Percentiles rank a stretch among this genome's conserved stretches.
phyloP scores from a whole-genome alignment of 2,888 invertebrate genomes.

The Proisotoma minuta region DNA sequence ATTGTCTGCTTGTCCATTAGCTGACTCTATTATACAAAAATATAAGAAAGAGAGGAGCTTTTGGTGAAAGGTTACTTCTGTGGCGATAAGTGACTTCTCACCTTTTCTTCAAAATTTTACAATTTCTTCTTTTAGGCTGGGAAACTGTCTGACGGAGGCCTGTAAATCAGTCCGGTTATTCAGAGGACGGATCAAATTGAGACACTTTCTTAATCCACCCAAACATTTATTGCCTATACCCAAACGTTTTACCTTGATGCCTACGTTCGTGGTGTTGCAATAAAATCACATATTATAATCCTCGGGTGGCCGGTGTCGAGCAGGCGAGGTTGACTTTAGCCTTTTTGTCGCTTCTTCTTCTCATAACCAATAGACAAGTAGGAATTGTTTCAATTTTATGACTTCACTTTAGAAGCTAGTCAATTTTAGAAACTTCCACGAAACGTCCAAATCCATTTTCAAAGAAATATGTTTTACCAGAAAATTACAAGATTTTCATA shows the following conservation, averaged over 20 bases:
- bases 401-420: slow-evolving; percentile 3
- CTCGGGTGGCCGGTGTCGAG: not conserved
- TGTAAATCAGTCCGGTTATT: not conserved
- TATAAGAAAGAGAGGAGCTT: not conserved
- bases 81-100: slow-evolving; percentile 8
- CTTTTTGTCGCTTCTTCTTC: not conserved
- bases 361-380: not conserved
- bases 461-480: slow-evolving; percentile 10
- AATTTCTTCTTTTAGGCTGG: not conserved
- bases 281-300: not conserved
- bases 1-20: not conserved
- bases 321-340: not conserved
- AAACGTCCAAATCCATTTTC: slow-evolving; percentile 15
- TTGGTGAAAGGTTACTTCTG: not conserved
- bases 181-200: not conserved
- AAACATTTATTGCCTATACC: too few species aligned
- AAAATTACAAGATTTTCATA: too few species aligned
- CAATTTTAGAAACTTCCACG: slow-evolving; percentile 19
- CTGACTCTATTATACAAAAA: too few species aligned
- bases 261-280: not conserved
- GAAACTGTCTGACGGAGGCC: not conserved
- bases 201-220: not conserved
- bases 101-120: not conserved
- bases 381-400: slow-evolving; percentile 8
- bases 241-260: too few species aligned